phyloP scores from a whole-genome alignment of 2,888 invertebrate genomes.

The Bombylius discolor region DNA sequence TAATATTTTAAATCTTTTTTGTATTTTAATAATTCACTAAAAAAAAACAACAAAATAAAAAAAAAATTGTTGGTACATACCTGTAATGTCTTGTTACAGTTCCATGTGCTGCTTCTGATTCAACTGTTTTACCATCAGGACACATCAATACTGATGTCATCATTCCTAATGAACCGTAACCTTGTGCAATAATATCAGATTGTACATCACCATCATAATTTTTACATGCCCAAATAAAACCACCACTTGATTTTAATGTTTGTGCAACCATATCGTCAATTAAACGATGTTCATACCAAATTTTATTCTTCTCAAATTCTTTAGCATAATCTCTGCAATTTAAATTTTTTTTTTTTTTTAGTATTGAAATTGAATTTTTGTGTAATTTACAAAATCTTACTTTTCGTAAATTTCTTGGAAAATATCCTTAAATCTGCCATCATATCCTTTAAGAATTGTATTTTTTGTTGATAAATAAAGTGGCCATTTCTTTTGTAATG shows the following conservation, averaged over 20 bases:
- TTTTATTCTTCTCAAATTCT: constrained; percentile 59
- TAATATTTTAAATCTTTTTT: constrained; percentile 20
- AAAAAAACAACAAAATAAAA: constrained; percentile 35
- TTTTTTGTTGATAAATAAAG: constrained; percentile 86
- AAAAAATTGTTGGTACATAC: constrained; percentile 22
- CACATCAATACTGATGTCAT: constrained; percentile 87
- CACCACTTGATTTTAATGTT: constrained; percentile 67
- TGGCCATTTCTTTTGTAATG: constrained; percentile 73
- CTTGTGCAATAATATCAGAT: constrained; percentile 75
- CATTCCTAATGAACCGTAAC: constrained; percentile 71
- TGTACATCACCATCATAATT: constrained; percentile 90
- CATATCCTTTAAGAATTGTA: constrained; percentile 78
- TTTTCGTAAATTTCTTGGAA: constrained; percentile 77
- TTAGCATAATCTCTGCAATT: constrained; percentile 51
- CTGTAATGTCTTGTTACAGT: constrained; percentile 81
- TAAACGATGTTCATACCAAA: constrained; percentile 84
- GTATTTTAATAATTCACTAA: background rate
- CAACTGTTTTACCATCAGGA: constrained; percentile 70
- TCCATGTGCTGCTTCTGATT: constrained; percentile 86
- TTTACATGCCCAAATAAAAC: constrained; percentile 87
- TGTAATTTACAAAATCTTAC: constrained; percentile 33
- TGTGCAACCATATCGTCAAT: constrained; percentile 88
- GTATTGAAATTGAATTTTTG: background rate
- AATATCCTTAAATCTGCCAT: constrained; percentile 84
- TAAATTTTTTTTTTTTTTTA: background rate